Evolutionary conservation across 1,140 invertebrate genomes (phyloP), one percentile per base, ranked within the genome.

Genomic region (Drosophila burlai): DNA sequence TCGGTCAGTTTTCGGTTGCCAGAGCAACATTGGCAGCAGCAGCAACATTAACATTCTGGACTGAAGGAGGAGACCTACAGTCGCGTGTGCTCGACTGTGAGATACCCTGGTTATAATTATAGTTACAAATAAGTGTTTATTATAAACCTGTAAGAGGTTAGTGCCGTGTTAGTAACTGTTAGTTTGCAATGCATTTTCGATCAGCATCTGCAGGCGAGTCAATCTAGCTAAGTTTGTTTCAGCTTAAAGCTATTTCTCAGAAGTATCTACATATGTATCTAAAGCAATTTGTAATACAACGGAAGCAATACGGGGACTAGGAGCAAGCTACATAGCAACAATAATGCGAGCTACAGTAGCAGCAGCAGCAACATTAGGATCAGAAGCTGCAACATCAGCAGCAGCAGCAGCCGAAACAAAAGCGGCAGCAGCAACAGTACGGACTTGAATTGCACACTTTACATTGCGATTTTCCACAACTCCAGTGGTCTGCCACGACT

Each of bases 401-500:
- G 21, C 59, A 26, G 29, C 26, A 47, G 16, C 29, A 62, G 21
- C 21, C 52, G 21, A 13, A 49, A 34, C 59, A 61, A 24, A 21
- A 61, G 45, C 52, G 59, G n/a, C 55, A 57, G n/a, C 76, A 65
- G 13, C 62, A 61, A n/a, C 38, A 65, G 26, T 34, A 36, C 40
- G 29, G 60, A 65, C 68, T 81, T 76, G 78, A 77, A 85, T 90
- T 90, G 85, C 81, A 82, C 76, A 90, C 85, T 90, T 90, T 80
- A 68, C 79, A 80, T 77, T 85, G 71, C 79, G 68, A 89, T 85
- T 80, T 85, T 85, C 84, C 81, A 89, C 84, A 89, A 76, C 81
- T 83, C 52, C 83, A 69, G 67, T 69, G 73, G 77, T 64, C 66
- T 71, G 67, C 36, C 52, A 46, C 34, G 61, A 47, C 43, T 46